Percentiles rank a stretch among this genome's conserved stretches.
Evolutionary conservation across 2,797 vertebrate genomes (phyloP).

Genomic region (Squalus acanthias): DNA sequence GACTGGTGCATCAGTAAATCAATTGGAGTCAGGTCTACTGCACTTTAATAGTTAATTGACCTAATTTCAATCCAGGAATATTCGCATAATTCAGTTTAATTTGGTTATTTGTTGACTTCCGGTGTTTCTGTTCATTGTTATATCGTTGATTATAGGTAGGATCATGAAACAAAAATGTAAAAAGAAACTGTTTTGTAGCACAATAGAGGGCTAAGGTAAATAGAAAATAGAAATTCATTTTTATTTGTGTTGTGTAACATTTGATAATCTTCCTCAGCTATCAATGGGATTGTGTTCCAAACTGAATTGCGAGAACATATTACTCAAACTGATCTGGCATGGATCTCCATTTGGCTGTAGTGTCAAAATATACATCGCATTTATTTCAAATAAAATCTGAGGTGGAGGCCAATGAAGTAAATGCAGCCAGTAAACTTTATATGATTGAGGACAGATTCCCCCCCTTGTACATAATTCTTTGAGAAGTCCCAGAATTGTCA

Average conservation of each 20-base stretch:
- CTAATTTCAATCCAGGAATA: background rate
- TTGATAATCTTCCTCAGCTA: background rate
- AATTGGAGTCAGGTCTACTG: background rate
- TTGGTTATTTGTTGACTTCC: background rate
- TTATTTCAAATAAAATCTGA: background rate
- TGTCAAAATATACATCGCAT: background rate
- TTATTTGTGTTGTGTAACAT: background rate
- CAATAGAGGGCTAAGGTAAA: background rate
- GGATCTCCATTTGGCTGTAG: background rate
- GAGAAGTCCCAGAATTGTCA: background rate
- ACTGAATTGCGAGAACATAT: background rate
- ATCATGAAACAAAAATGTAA: background rate
- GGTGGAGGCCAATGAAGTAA: background rate
- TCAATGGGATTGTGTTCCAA: background rate
- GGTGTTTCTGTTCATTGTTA: background rate
- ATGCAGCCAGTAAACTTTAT: background rate
- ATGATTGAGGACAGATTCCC: background rate
- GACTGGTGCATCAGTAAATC: background rate
- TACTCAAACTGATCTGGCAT: background rate
- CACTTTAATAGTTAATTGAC: background rate
- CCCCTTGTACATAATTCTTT: background rate
- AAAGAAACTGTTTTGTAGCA: background rate
- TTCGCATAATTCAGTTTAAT: background rate
- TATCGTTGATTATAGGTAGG: background rate
- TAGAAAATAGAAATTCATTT: background rate